Conservation (phyloP, 2,888 invertebrate genomes). For the Lasioglossum marginatum region DNA sequence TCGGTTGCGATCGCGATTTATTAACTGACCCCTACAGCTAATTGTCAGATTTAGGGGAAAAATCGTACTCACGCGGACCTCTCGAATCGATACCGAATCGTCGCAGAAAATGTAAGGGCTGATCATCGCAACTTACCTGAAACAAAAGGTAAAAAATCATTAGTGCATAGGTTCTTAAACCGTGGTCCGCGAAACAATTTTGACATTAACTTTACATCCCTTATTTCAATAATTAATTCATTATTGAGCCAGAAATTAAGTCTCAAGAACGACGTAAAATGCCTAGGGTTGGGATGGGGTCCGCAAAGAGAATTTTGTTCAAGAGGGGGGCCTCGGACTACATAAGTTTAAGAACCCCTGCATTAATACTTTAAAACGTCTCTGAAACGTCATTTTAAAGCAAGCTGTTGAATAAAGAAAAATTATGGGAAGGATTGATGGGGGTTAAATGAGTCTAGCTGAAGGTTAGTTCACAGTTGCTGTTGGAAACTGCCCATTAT, state of each 20-base stretch:
- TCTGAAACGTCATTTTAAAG: background rate
- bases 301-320: too few relatives aligned
- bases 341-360: too few relatives aligned
- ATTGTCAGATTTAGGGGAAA: constrained; percentile 6
- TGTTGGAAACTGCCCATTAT: background rate
- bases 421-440: background rate
- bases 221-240: too few relatives aligned
- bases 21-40: constrained; percentile 10
- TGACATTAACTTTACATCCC: too few relatives aligned
- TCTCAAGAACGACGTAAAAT: too few relatives aligned
- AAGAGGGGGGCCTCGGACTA: too few relatives aligned
- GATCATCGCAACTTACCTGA: constrained; percentile 54
- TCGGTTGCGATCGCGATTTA: constrained; percentile 30
- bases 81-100: background rate
- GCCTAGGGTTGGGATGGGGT: too few relatives aligned
- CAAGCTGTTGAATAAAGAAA: background rate
- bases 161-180: too few relatives aligned
- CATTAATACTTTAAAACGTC: background rate
- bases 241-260: too few relatives aligned
- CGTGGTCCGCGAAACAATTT: too few relatives aligned
- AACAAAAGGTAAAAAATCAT: constrained; percentile 46
- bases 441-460: background rate
- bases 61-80: constrained; percentile 28
- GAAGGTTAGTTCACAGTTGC: background rate
- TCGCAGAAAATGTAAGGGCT: background rate